Evolutionary conservation across 2,888 invertebrate species (phyloP).

Genomic region (Clostera curtula): DNA sequence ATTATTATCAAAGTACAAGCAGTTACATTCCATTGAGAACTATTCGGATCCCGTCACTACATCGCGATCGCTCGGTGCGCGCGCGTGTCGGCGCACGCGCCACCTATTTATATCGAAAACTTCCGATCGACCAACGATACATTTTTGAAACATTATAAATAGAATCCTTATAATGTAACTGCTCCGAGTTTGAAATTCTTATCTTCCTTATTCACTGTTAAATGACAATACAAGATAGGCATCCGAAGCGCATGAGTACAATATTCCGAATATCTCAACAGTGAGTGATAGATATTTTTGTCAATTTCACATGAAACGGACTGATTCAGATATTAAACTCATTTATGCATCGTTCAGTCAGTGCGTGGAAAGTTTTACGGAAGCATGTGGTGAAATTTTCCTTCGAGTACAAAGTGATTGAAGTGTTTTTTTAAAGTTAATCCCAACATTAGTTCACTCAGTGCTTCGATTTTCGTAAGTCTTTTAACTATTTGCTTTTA

Average conservation of each 20-base stretch:
- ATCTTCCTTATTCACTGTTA: too few relatives aligned
- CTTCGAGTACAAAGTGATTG: too few relatives aligned
- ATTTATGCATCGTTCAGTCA: too few relatives aligned
- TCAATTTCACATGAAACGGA: constrained; percentile 13
- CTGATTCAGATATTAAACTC: constrained; percentile 8
- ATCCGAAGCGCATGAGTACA: constrained; percentile 9
- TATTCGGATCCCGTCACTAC: constrained; percentile 12
- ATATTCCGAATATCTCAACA: constrained; percentile 14
- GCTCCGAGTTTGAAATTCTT: not conserved
- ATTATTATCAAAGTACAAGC: too few relatives aligned
- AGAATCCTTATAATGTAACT: constrained; percentile 16
- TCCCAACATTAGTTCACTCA: too few relatives aligned
- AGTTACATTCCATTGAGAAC: constrained; percentile 5
- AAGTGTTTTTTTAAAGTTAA: too few relatives aligned
- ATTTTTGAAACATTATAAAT: constrained; percentile 29
- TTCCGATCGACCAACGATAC: constrained; percentile 37
- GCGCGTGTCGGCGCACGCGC: constrained; percentile 37
- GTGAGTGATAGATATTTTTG: constrained; percentile 23
- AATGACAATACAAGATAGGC: too few relatives aligned
- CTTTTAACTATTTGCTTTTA: too few relatives aligned
- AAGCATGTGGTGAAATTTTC: too few relatives aligned
- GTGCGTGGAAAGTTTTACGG: too few relatives aligned
- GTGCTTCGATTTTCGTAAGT: too few relatives aligned
- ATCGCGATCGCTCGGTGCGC: constrained; percentile 14
- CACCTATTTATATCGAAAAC: constrained; percentile 37